These are phyloP conservation scores for Enteromius treurensis DNA, from an alignment of 2,797 vertebrate genomes.

Conservation along the genomic window DNA sequence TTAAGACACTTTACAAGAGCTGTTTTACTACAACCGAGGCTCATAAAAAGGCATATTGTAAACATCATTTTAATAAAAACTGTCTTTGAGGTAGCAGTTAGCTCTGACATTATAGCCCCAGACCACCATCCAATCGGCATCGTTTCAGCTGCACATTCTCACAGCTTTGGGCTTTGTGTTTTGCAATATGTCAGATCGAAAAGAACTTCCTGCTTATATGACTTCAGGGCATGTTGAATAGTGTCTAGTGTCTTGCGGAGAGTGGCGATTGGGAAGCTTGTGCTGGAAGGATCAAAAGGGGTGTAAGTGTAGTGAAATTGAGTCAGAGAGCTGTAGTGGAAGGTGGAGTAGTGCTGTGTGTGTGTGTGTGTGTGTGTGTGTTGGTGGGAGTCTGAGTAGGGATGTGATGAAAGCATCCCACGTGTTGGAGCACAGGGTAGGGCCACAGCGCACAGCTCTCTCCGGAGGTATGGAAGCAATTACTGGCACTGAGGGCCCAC, in stretches of 20 bases:
- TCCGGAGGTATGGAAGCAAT: constrained; percentile 91
- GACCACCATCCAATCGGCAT: constrained; percentile 28
- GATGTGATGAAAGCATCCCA: constrained; percentile 49
- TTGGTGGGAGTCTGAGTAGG: constrained; percentile 49
- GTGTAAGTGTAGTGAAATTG: constrained; percentile 52
- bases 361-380: constrained; percentile 27
- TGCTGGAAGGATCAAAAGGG: constrained; percentile 44
- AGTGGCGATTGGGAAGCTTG: constrained; percentile 48
- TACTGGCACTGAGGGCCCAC: constrained; percentile 86
- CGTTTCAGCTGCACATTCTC: constrained; percentile 31
- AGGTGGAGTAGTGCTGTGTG: constrained; percentile 42
- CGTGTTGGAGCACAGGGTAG: constrained; percentile 50
- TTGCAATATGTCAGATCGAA: constrained; percentile 32
- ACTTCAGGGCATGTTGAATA: constrained; percentile 52
- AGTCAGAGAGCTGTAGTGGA: constrained; percentile 34
- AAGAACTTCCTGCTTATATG: constrained; percentile 52
- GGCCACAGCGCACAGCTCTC: constrained; percentile 54
- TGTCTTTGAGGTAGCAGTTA: constrained; percentile 43
- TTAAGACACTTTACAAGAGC: constrained; percentile 47
- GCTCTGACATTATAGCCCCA: constrained; percentile 43
- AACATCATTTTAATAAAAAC: constrained; percentile 48
- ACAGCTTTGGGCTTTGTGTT: constrained; percentile 42
- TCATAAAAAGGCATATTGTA: constrained; percentile 48
- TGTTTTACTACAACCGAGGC: constrained; percentile 26
- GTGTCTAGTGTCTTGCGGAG: constrained; percentile 47